A percentile compares a stretch with the other conserved stretches of the same genome.
Evolutionary conservation across 2,113 vertebrate genomes (phyloP).

Genomic region (Atherinomorus stipes): DNA sequence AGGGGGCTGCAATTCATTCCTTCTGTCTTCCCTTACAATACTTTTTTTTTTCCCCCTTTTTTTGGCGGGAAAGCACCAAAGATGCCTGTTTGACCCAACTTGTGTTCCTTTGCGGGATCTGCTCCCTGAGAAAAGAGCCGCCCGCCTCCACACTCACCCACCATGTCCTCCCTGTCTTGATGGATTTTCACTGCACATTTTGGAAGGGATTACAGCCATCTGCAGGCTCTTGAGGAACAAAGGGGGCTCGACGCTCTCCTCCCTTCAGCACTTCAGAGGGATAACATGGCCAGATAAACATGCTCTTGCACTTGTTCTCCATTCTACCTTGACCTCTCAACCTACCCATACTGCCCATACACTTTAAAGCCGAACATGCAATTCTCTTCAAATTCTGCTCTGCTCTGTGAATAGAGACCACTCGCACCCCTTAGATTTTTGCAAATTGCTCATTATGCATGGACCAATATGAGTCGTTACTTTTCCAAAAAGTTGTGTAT

Average conservation of each 20-base stretch:
- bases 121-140: conserved; percentile 55
- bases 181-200: conserved; percentile 83
- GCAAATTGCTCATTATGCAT: conserved; percentile 5
- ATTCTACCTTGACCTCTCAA: conserved; percentile 69
- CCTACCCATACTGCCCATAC: conserved; percentile 63
- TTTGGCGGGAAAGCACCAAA: conserved; percentile 80
- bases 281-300: conserved; percentile 78
- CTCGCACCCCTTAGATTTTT: neutral
- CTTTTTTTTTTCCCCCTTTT: conserved; percentile 22
- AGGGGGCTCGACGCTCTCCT: conserved; percentile 72
- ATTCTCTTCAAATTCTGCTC: neutral
- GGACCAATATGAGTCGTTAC: conserved; percentile 11
- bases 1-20: conserved; percentile 58
- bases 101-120: conserved; percentile 61
- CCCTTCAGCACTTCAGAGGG: conserved; percentile 73
- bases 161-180: conserved; percentile 76
- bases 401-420: neutral
- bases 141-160: conserved; percentile 68
- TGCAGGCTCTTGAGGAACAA: conserved; percentile 86
- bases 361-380: conserved; percentile 42
- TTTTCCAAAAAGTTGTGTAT: neutral
- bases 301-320: conserved; percentile 63
- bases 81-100: conserved; percentile 64
- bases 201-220: conserved; percentile 86
- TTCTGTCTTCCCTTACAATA: conserved; percentile 65